phyloP scores from a whole-genome alignment of 2,113 vertebrate species.

The Chaenocephalus aceratus region DNA sequence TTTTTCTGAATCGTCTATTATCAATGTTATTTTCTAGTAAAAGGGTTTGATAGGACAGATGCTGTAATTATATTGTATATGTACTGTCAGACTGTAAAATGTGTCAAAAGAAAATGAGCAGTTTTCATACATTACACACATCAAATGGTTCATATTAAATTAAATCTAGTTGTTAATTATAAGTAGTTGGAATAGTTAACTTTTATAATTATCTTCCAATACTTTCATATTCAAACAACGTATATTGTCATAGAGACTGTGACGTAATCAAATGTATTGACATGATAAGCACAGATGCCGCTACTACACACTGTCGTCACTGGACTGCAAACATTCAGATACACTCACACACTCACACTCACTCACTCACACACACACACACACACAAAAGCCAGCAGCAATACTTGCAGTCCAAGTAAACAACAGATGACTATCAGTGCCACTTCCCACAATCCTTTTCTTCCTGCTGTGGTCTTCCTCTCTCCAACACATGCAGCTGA shows the following conservation, averaged over 20 bases:
- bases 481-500: constrained; percentile 41
- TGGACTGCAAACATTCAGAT: constrained; percentile 23
- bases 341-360: background rate
- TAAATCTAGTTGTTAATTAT: background rate
- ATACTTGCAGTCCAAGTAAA: constrained; percentile 35
- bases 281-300: background rate
- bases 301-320: background rate
- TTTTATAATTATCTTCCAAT: background rate
- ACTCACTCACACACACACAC: constrained; percentile 9
- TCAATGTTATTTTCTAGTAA: background rate
- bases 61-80: background rate
- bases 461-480: constrained; percentile 43
- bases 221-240: background rate
- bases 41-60: background rate
- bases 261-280: constrained; percentile 17
- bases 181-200: background rate
- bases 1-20: background rate
- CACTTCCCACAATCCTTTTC: constrained; percentile 49
- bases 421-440: constrained; percentile 54
- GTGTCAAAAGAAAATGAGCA: background rate
- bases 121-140: background rate
- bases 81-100: background rate
- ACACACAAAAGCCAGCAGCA: constrained; percentile 18
- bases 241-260: background rate
- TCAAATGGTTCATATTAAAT: background rate